Evolutionary conservation across 1,140 invertebrate species (phyloP), one percentile per base, ranked within the genome.

Genomic region (Bemisia tabaci): DNA sequence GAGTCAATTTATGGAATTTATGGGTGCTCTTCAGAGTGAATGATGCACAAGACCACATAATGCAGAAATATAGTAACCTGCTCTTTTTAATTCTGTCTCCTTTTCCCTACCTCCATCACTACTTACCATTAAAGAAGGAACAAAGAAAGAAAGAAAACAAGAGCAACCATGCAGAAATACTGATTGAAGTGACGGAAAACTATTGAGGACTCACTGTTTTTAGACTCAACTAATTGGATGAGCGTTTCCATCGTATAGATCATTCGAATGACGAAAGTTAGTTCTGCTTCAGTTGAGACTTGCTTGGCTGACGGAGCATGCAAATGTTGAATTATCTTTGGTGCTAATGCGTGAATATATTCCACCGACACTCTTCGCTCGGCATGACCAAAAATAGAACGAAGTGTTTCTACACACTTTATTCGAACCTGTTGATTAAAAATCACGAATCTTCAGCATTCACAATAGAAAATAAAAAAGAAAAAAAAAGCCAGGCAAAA

Each of bases 261-360:
- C 70, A 85, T 84, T 75, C 90, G 87, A 17, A 89, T 74, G 1
- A 85, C 84, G 27, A 87, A 81, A 39, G 82, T 79, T 24, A 89
- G 75, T 71, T 88, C 85, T 24, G 79, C 72, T 63, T 88, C 85
- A 5, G 77, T 81, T 27, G 77, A 72, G 22, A 84, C 78, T 72
- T 80, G 79, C 69, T 82, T 84, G 66, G 84, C 83, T 9, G 72
- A 75, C 61, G 85, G 84, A 1, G 80, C 81, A 70, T 88, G 87
- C 9, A 90, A 77, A 71, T 82, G 86, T 73, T 89, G 85, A 12
- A 90, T 82, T 26, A 90, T 78, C 70, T 86, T 78, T 1, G 88
- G 89, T 22, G 89, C 89, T 33, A 94, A 77, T 0, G 87, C 84
- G 73, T 92, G 90, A 66, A 94, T 92, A 71, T 91, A 93, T 0